These are phyloP conservation scores for Pterostichus madidus DNA, from an alignment of 2,888 invertebrate species.

Conservation along the genomic window DNA sequence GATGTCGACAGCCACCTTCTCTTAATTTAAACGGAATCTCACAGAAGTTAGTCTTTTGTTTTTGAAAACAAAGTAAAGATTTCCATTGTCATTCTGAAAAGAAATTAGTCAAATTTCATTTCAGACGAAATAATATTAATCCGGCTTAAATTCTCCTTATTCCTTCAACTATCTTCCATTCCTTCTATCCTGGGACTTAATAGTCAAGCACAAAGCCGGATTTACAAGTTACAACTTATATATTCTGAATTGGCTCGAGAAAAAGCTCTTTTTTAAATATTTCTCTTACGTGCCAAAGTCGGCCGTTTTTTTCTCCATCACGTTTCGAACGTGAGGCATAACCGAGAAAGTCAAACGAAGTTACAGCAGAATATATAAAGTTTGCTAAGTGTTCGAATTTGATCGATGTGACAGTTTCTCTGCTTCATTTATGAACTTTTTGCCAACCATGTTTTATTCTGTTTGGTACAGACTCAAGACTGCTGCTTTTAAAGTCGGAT, in stretches of 20 bases:
- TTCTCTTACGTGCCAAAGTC: constrained; percentile 1
- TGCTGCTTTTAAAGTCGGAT: not conserved
- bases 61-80: constrained; percentile 47
- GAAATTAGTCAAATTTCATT: constrained; percentile 55
- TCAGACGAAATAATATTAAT: constrained; percentile 45
- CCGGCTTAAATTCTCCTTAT: constrained; percentile 14
- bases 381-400: constrained; percentile 62
- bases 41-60: constrained; percentile 49
- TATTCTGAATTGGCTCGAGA: not conserved
- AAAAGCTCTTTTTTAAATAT: constrained; percentile 28
- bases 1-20: constrained; percentile 27
- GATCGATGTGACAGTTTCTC: constrained; percentile 59
- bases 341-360: constrained; percentile 56
- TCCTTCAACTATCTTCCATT: not conserved
- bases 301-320: constrained; percentile 16
- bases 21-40: constrained; percentile 24
- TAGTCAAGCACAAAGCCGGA: constrained; percentile 6
- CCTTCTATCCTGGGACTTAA: not conserved
- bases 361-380: constrained; percentile 59
- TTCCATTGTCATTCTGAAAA: constrained; percentile 38
- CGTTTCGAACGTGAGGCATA: constrained; percentile 51
- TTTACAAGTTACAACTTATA: constrained; percentile 31
- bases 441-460: constrained; percentile 45
- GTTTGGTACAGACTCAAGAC: not conserved
- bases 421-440: constrained; percentile 54